These are phyloP conservation scores for Tinamus guttatus DNA, from an alignment of 2,113 vertebrate species.

Conservation along the genomic window DNA sequence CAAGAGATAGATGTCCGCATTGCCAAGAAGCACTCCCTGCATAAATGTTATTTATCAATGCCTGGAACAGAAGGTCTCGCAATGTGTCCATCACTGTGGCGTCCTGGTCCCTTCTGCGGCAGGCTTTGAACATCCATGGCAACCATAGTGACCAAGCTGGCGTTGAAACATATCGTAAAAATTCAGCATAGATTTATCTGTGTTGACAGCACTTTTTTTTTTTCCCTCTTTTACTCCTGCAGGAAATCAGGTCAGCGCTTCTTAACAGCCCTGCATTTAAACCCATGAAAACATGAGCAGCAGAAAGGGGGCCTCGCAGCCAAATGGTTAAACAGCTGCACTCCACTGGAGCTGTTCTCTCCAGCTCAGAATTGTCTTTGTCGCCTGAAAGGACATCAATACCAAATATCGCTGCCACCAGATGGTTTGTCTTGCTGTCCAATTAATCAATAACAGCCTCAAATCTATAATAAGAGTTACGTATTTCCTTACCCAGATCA, in stretches of 20 bases:
- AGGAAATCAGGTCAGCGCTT: neutral
- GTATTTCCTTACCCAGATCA: conserved; percentile 10
- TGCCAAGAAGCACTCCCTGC: neutral
- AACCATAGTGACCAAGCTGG: rapidly evolving
- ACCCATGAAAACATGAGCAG: neutral
- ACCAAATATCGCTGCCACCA: conserved; percentile 28
- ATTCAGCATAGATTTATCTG: neutral
- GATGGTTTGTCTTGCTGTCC: conserved; percentile 38
- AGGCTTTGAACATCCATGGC: neutral
- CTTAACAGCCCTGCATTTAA: neutral
- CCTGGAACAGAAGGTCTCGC: neutral
- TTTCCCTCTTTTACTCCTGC: neutral
- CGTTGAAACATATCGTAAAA: neutral
- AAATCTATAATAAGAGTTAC: neutral
- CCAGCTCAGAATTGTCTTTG: neutral
- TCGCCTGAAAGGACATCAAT: conserved; percentile 24
- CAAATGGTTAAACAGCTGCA: neutral
- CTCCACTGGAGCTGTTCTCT: neutral
- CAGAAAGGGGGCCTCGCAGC: neutral
- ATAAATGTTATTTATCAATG: neutral
- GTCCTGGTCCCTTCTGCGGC: neutral
- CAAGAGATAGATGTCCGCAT: neutral
- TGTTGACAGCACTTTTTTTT: neutral
- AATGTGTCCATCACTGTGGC: rapidly evolving
- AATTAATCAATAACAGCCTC: conserved; percentile 32